Base-by-base conservation (phyloP, 1,140 invertebrate species). In the Pemphigus obesinymphae region DNA sequence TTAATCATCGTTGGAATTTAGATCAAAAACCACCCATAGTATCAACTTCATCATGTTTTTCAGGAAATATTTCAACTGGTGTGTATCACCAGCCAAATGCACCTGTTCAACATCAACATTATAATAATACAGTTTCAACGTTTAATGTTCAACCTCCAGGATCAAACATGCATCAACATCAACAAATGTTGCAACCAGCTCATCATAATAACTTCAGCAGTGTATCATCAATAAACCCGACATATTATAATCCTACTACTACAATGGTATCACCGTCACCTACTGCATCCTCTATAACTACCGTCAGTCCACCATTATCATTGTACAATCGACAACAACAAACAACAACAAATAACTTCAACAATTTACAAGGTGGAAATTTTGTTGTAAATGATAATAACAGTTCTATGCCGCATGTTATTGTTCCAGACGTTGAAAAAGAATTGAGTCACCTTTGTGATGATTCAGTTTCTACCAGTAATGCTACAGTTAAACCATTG, bases 351-450 rank as follows among this genome's bases (percentile, higher is more conserved):
- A 73, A 73, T n/a, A 48, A 29, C 23, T 48, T 48, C 3, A 72
- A 72, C 20, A 48, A 72, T 31, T 34, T 29, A 15, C 66, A 70
- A 26, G 23, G n/a, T 45, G 37, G n/a, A 0, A 70, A 26, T 45
- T 70, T 26, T 70, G n/a, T 29, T 17, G 40, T 8, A 7, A 70
- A 26, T 29, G 26, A 70, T 29, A n/a, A 70, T 23, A 68, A 40
- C 8, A 73, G 15, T 29, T 17, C 29, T 43, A 23, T 70, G 29
- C 66, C 92, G 82, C 92, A 94, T 89, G 93, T 94, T 84, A 92
- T 94, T 84, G 93, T 94, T 84, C 93, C 93, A 83, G 93, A 94
- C 89, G 94, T 95, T 87, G 93, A 94, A 87, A 93, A 95, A 88
- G 93, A 95, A 88, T 88, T 94, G 85, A 92, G 91, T 86, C 94